Percentiles rank a stretch among this genome's conserved stretches.
These are phyloP conservation scores for Perca fluviatilis DNA, from an alignment of 2,113 vertebrate genomes.

Conservation along the genomic window DNA sequence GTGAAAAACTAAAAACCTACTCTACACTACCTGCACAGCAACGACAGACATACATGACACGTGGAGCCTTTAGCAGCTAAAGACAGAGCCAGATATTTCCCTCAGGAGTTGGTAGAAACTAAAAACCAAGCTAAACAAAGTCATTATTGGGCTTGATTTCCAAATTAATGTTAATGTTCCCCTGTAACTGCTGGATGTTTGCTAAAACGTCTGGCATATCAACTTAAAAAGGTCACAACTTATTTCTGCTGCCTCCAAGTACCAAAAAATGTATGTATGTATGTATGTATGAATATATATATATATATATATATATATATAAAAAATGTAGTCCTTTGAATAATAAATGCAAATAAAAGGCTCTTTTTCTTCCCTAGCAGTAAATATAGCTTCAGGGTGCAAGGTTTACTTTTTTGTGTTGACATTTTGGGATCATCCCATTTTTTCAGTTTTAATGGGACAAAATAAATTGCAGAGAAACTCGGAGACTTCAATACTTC, in stretches of 20 bases:
- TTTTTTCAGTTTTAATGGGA: background rate
- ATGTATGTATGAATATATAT: too few relatives aligned
- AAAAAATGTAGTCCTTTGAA: background rate
- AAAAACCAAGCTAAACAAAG: background rate
- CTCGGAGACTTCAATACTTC: background rate
- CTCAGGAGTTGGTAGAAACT: background rate
- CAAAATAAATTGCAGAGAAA: background rate
- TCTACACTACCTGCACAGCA: background rate
- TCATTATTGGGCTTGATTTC: too few relatives aligned
- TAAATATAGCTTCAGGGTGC: slow-evolving; percentile 18
- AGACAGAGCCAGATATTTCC: background rate
- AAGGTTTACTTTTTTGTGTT: slow-evolving; percentile 1
- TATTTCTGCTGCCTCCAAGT: background rate
- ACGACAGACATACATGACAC: background rate
- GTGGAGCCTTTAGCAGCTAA: background rate
- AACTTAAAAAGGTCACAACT: background rate
- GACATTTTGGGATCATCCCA: slow-evolving; percentile 13
- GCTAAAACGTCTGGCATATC: too few relatives aligned
- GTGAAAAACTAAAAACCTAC: too few relatives aligned
- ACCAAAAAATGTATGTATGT: too few relatives aligned
- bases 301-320: too few relatives aligned
- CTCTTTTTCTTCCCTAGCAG: slow-evolving; percentile 1
- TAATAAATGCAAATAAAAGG: background rate
- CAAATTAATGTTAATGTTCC: background rate
- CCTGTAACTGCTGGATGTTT: background rate